phyloP scores from a whole-genome alignment of 2,888 invertebrate genomes.

The Drosophila helvetica region DNA sequence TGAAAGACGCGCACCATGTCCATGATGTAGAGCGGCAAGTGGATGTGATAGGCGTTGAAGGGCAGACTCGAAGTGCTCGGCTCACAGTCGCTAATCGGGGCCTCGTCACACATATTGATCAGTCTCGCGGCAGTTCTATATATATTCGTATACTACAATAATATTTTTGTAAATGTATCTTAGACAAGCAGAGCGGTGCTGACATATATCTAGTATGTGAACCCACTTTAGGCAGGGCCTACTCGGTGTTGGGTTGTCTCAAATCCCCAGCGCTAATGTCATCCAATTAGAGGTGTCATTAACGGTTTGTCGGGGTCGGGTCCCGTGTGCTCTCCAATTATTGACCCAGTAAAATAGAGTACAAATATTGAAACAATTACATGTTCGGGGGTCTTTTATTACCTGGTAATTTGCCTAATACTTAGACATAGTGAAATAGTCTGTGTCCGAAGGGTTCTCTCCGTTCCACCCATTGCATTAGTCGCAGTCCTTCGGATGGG shows the following conservation, averaged over 20 bases:
- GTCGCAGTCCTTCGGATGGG: conserved; percentile 13
- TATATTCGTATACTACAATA: not conserved
- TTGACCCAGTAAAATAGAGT: conserved; percentile 31
- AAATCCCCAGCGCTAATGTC: conserved; percentile 61
- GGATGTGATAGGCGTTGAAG: conserved; percentile 78
- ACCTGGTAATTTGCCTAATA: conserved; percentile 76
- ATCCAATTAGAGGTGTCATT: conserved; percentile 81
- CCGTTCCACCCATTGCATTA: conserved; percentile 69
- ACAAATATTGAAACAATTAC: conserved; percentile 77
- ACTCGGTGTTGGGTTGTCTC: conserved; percentile 6
- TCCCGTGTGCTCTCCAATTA: conserved; percentile 72
- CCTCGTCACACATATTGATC: conserved; percentile 55
- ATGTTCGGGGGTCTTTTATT: conserved; percentile 65
- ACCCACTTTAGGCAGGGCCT: conserved; percentile 18
- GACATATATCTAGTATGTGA: not conserved
- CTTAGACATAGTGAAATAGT: conserved; percentile 54
- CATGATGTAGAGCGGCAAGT: conserved; percentile 81
- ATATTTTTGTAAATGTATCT: not conserved
- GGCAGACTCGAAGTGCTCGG: conserved; percentile 71
- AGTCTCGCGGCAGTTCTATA: not conserved
- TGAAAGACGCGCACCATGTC: conserved; percentile 82
- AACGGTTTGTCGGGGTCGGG: conserved; percentile 64
- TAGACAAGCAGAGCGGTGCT: not conserved
- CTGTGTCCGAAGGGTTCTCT: conserved; percentile 41
- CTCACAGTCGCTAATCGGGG: conserved; percentile 68